phyloP scores from a whole-genome alignment of 2,888 invertebrate species.

The Cephus pygmeus region DNA sequence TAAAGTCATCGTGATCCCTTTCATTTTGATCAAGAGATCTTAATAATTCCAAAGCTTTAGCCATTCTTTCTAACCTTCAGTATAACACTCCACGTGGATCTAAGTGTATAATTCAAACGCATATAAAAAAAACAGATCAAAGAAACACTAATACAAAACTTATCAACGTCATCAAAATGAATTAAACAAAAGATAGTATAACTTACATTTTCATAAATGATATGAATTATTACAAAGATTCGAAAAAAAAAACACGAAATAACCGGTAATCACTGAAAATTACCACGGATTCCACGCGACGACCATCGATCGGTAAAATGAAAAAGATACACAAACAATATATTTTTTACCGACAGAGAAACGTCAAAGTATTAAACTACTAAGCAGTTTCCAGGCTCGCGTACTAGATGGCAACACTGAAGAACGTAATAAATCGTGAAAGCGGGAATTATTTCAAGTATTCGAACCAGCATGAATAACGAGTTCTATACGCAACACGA shows the following conservation, averaged over 20 bases:
- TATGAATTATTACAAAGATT: background rate
- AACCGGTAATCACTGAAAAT: background rate
- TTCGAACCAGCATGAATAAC: background rate
- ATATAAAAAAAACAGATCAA: background rate
- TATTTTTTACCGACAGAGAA: background rate
- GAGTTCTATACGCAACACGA: constrained; percentile 31
- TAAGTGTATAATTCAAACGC: background rate
- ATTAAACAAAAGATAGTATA: background rate
- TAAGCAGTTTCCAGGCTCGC: background rate
- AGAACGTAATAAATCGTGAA: background rate
- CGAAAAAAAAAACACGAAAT: background rate
- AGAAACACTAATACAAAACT: background rate
- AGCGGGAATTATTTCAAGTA: constrained; percentile 4
- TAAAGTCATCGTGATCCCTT: constrained; percentile 40
- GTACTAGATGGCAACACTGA: background rate
- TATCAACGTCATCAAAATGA: background rate
- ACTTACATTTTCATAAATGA: background rate
- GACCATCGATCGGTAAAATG: background rate
- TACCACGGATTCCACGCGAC: background rate
- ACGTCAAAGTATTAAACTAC: background rate
- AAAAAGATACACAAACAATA: background rate
- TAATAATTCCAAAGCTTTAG: constrained; percentile 35
- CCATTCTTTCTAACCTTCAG: constrained; percentile 17
- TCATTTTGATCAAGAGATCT: constrained; percentile 38
- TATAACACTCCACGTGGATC: background rate